These are phyloP conservation scores for Piezodorus guildinii DNA, from an alignment of 1,140 invertebrate genomes.

Conservation along the genomic window DNA sequence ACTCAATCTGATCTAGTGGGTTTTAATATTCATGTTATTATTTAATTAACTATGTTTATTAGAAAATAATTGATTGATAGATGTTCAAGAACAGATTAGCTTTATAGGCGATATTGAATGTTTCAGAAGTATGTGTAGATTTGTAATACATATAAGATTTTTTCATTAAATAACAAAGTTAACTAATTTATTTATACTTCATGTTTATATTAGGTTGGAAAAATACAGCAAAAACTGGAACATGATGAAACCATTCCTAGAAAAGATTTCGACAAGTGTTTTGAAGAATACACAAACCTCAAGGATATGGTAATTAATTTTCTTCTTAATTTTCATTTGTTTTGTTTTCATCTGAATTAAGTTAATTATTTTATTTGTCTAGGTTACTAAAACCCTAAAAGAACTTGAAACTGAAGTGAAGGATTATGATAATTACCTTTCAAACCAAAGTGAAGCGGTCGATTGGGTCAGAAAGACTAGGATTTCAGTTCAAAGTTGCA, in stretches of 20 bases:
- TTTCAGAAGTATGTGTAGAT: too few relatives aligned
- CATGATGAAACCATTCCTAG: conserved; percentile 52
- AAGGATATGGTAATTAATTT: conserved; percentile 34
- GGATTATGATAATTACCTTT: conserved; percentile 76
- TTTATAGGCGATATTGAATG: too few relatives aligned
- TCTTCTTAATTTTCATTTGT: background rate
- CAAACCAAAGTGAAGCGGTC: conserved; percentile 63
- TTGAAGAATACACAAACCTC: conserved; percentile 57
- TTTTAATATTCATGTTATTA: background rate
- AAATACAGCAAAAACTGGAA: conserved; percentile 49
- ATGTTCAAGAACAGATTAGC: too few relatives aligned
- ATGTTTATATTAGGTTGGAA: conserved; percentile 40
- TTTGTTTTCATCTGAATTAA: background rate
- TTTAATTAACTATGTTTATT: background rate
- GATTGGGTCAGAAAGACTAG: conserved; percentile 80
- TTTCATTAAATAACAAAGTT: too few relatives aligned
- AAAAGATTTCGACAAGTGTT: conserved; percentile 53
- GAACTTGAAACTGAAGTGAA: conserved; percentile 61
- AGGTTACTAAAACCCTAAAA: conserved; percentile 24
- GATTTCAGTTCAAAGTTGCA: conserved; percentile 71
- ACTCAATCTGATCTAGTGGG: conserved; percentile 52
- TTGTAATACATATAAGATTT: too few relatives aligned
- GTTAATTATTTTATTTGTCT: conserved; percentile 9
- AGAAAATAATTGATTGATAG: background rate
- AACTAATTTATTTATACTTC: too few relatives aligned